Percentiles rank a stretch among this genome's conserved stretches.
Evolutionary conservation across 1,140 invertebrate genomes (phyloP).

Genomic region (Tetramorium alpestre): DNA sequence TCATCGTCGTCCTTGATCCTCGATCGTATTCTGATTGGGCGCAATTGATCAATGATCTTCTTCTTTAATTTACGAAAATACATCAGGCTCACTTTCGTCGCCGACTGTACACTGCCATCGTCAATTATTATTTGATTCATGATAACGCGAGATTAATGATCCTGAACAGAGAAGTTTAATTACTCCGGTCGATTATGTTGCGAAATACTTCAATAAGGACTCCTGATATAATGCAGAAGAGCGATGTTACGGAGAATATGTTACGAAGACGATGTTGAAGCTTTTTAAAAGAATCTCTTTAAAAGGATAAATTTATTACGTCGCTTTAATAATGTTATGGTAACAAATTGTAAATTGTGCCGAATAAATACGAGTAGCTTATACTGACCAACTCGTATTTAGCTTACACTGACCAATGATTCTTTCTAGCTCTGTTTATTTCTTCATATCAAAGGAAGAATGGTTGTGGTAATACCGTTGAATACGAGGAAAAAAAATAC

Average conservation of each 20-base stretch:
- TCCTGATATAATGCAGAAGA: background rate
- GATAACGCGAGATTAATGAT: conserved; percentile 48
- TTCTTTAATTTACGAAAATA: conserved; percentile 71
- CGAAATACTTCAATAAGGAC: conserved; percentile 23
- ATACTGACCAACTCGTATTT: background rate
- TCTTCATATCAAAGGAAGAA: background rate
- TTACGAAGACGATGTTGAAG: background rate
- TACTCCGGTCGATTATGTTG: conserved; percentile 19
- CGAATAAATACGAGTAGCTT: background rate
- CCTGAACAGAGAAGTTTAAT: conserved; percentile 30
- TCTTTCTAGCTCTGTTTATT: conserved; percentile 11
- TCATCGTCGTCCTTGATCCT: conserved; percentile 77
- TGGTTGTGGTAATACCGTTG: background rate
- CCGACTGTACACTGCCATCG: conserved; percentile 4
- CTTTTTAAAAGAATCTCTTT: background rate
- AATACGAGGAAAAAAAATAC: background rate
- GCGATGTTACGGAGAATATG: background rate
- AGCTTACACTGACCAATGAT: background rate
- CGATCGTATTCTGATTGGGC: conserved; percentile 73
- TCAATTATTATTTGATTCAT: conserved; percentile 50
- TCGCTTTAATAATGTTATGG: background rate
- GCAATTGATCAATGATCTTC: conserved; percentile 69
- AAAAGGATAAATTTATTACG: background rate
- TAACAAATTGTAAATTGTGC: background rate
- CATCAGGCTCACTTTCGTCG: conserved; percentile 30